phyloP scores from a whole-genome alignment of 2,113 vertebrate species.

The Dolichotis patagonum region DNA sequence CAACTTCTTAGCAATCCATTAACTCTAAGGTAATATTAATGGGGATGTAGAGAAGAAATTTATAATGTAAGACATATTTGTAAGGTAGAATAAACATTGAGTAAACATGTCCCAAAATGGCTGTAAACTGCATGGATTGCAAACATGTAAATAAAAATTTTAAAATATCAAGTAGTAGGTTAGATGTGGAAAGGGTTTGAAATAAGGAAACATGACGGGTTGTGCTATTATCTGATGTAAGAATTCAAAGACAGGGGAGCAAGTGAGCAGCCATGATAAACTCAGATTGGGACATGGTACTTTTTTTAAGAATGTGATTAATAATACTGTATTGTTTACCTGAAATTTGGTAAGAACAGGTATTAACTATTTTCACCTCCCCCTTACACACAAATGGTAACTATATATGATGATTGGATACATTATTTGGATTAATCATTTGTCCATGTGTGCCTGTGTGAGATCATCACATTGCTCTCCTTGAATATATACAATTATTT shows the following conservation, averaged over 20 bases:
- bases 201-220: neutral
- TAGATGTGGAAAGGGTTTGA: constrained; percentile 19
- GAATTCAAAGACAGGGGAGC: neutral
- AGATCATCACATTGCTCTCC: neutral
- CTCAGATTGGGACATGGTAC: neutral
- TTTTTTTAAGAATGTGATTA: neutral
- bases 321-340: neutral
- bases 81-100: neutral
- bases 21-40: neutral
- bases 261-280: neutral
- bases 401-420: neutral
- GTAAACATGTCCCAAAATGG: neutral
- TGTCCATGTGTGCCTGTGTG: neutral
- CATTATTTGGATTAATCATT: neutral
- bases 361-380: neutral
- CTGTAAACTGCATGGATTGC: neutral
- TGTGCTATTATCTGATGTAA: neutral
- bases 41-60: neutral
- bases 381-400: neutral
- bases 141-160: neutral
- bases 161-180: neutral
- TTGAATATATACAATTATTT: neutral
- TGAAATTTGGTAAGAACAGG: neutral
- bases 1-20: neutral
- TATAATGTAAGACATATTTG: constrained; percentile 35